Evolutionary conservation across 1,140 invertebrate genomes (phyloP), one percentile per base, ranked within the genome.

Genomic region (Triops cancriformis): DNA sequence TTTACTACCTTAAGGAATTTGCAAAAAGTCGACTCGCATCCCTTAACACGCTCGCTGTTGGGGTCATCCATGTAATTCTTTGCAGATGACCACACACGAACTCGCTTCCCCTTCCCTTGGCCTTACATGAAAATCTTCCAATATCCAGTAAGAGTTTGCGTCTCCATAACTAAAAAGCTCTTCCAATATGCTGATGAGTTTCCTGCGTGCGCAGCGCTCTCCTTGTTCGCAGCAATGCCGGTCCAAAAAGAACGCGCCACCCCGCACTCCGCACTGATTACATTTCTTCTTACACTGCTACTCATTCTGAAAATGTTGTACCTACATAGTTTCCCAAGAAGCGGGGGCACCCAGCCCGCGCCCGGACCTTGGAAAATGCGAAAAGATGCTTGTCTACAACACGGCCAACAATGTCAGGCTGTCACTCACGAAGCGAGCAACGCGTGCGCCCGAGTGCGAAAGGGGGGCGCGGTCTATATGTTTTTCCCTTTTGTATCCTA

Each of bases 401-500:
- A 23, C 18, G 45, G 51, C 51, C 51, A 64, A 64, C 51, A 64
- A 23, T 64, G 51, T 23, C 51, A 64, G 51, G 3, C 51, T 64
- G 51, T 64, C 51, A 64, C 23, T 64, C 51, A 18, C 51, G 18
- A 64, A 64, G 51, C 6, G 51, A 64, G 51, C 51, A 64, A n/a
- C 18, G 51, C 51, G 51, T 64, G 51, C 51, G 51, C 51, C 51
- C 6, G 51, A 64, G 23, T 37, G 51, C 23, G 51, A 18, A 23
- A 64, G 23, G 23, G 51, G 51, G 51, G 51, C 18, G n/a, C 51
- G 51, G 51, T 64, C 51, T 64, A 64, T 64, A 64, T 64, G 51
- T 64, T 64, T 64, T 64, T 64, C 51, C 51, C 51, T 64, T 45
- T 64, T 64, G 51, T 64, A 64, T 64, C 51, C 51, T 23, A 64